Conservation (phyloP, 2,797 vertebrate species). For the Parauchenoglanis ngamensis region DNA sequence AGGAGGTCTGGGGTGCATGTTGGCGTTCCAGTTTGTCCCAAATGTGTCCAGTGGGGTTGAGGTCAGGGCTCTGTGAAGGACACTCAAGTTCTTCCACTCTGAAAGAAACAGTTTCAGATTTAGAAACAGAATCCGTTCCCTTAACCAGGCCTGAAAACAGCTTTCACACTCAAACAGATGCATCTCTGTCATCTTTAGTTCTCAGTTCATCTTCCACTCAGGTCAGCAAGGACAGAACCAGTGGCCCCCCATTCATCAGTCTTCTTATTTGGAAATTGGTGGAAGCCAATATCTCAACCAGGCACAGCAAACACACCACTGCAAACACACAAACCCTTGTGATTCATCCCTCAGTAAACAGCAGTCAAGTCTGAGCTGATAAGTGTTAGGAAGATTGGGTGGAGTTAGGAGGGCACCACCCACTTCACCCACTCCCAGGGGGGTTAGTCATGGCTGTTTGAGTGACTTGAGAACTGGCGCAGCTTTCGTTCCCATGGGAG, state of each 20-base stretch:
- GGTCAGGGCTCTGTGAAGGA: background rate
- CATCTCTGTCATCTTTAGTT: background rate
- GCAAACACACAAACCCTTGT: slow-evolving; percentile 52
- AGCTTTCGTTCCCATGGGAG: slow-evolving; percentile 49
- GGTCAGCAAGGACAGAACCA: slow-evolving; percentile 7
- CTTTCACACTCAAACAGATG: background rate
- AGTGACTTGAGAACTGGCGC: slow-evolving; percentile 54
- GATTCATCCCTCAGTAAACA: slow-evolving; percentile 58
- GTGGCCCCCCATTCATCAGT: slow-evolving; percentile 30
- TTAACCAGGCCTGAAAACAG: background rate
- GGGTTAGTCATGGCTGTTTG: slow-evolving; percentile 47
- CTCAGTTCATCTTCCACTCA: background rate
- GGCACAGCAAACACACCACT: slow-evolving; percentile 50
- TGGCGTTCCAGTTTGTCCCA: too few relatives aligned
- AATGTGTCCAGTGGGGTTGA: too few relatives aligned
- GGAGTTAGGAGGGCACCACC: slow-evolving; percentile 11
- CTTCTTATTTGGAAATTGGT: slow-evolving; percentile 31
- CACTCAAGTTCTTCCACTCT: background rate
- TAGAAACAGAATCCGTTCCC: background rate
- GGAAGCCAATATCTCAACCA: slow-evolving; percentile 43
- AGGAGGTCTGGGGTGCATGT: too few relatives aligned
- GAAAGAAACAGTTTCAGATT: background rate
- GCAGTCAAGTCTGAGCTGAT: slow-evolving; percentile 45
- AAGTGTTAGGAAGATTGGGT: slow-evolving; percentile 25
- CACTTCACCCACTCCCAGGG: slow-evolving; percentile 33